These are phyloP conservation scores for Saccostrea echinata DNA, from an alignment of 1,140 invertebrate species.

Conservation along the genomic window DNA sequence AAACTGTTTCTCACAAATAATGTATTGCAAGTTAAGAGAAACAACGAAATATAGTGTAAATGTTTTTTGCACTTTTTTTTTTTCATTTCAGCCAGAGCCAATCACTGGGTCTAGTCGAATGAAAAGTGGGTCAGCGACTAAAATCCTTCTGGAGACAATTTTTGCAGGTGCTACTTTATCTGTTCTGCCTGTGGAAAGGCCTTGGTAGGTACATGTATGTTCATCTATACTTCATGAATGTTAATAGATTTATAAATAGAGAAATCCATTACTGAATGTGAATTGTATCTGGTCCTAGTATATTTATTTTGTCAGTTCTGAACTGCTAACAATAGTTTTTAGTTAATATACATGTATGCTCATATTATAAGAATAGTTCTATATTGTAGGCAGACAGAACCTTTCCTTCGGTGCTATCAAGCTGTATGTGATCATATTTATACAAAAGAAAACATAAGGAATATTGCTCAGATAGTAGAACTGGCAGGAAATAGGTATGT, in stretches of 20 bases:
- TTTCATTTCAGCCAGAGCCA: conserved; percentile 73
- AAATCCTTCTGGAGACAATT: conserved; percentile 75
- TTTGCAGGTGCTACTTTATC: conserved; percentile 55
- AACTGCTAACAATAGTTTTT: neutral
- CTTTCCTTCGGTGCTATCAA: conserved; percentile 56
- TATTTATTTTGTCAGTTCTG: neutral
- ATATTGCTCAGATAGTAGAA: conserved; percentile 48
- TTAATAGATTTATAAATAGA: too few species aligned
- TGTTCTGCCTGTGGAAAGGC: neutral
- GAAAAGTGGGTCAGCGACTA: conserved; percentile 78
- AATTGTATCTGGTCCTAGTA: neutral
- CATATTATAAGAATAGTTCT: neutral
- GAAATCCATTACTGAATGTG: neutral
- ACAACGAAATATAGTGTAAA: too few species aligned
- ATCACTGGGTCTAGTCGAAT: conserved; percentile 79
- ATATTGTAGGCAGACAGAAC: conserved; percentile 26
- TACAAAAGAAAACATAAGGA: conserved; percentile 47
- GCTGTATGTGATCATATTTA: conserved; percentile 62
- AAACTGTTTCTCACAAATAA: neutral
- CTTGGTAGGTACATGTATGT: conserved; percentile 9
- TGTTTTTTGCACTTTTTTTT: too few species aligned
- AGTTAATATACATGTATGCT: too few species aligned
- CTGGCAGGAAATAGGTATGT: conserved; percentile 62
- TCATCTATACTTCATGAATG: too few species aligned
- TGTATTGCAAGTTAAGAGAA: neutral